Evolutionary conservation across 2,888 invertebrate species (phyloP).

Genomic region (Crocallis elinguaria): DNA sequence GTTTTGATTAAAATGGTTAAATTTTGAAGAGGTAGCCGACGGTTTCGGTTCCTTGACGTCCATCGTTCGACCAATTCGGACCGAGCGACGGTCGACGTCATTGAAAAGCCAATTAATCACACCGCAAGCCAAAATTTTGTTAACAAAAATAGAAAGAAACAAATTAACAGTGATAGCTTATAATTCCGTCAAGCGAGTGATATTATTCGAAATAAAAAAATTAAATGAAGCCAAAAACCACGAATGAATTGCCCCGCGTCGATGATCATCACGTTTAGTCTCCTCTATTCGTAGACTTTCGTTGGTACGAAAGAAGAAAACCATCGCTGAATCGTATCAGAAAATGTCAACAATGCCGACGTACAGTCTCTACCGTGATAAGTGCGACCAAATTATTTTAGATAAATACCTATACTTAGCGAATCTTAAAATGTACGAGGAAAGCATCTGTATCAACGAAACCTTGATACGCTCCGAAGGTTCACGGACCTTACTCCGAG

Average conservation of each 20-base stretch:
- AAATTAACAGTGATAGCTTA: conserved; percentile 77
- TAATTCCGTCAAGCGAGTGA: conserved; percentile 80
- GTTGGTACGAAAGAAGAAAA: conserved; percentile 3
- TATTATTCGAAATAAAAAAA: conserved; percentile 69
- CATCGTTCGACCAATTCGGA: conserved; percentile 45
- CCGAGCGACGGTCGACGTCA: conserved; percentile 44
- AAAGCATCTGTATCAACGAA: not conserved
- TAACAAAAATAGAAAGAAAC: conserved; percentile 71
- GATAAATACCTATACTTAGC: not conserved
- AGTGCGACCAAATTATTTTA: not conserved
- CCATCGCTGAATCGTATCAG: conserved; percentile 32
- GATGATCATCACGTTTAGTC: conserved; percentile 45
- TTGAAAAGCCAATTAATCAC: conserved; percentile 80
- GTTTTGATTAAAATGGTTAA: conserved; percentile 71
- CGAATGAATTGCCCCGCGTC: conserved; percentile 70
- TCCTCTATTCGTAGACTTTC: conserved; percentile 1
- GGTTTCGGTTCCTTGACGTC: conserved; percentile 52
- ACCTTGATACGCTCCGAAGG: too few relatives aligned
- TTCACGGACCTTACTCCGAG: too few relatives aligned
- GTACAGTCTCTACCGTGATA: not conserved
- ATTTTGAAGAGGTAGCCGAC: conserved; percentile 74
- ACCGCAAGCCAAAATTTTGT: conserved; percentile 82
- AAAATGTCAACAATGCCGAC: conserved; percentile 15
- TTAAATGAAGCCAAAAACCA: conserved; percentile 82
- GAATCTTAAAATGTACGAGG: conserved; percentile 1